Conservation (phyloP, 2,113 vertebrate genomes). For the Leptocoma aspasia region DNA sequence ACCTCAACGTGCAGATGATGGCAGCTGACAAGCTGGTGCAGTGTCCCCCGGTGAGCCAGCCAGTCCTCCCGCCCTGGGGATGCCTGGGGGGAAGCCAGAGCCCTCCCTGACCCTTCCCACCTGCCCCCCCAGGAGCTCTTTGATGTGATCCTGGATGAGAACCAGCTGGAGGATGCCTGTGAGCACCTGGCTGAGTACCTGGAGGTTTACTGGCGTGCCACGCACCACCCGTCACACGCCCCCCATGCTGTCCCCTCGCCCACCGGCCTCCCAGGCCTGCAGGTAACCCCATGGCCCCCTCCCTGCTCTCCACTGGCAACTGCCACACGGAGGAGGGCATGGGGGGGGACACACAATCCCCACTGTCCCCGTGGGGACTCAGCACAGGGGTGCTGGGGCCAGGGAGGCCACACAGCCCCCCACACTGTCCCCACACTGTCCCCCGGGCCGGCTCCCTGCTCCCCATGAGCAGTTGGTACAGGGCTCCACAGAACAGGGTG, state of each 20-base stretch:
- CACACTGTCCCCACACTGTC: not conserved
- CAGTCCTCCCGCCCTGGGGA: rapidly evolving
- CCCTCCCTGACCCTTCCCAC: not conserved
- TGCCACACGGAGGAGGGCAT: too few relatives aligned
- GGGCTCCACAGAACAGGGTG: not conserved
- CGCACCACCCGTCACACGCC: slow-evolving; percentile 85
- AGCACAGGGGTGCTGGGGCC: too few relatives aligned
- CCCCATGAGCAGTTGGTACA: not conserved
- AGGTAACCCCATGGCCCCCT: slow-evolving; percentile 67
- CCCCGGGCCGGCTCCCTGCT: not conserved
- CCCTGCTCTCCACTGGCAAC: not conserved
- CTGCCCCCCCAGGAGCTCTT: slow-evolving; percentile 84
- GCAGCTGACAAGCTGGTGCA: slow-evolving; percentile 92
- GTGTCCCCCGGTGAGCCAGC: slow-evolving; percentile 88
- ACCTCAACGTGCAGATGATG: slow-evolving; percentile 97
- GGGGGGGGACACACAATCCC: not conserved
- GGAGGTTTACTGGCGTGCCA: slow-evolving; percentile 94
- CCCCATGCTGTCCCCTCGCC: slow-evolving; percentile 81
- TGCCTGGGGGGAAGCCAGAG: not conserved
- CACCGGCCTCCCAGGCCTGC: slow-evolving; percentile 84
- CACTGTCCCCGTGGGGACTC: not conserved
- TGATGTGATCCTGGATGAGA: slow-evolving; percentile 94
- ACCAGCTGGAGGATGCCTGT: slow-evolving; percentile 93
- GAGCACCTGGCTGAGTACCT: slow-evolving; percentile 93
- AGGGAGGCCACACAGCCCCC: not conserved